Base-by-base conservation (phyloP, 1,140 invertebrate species). In the Heterodera carotae region DNA sequence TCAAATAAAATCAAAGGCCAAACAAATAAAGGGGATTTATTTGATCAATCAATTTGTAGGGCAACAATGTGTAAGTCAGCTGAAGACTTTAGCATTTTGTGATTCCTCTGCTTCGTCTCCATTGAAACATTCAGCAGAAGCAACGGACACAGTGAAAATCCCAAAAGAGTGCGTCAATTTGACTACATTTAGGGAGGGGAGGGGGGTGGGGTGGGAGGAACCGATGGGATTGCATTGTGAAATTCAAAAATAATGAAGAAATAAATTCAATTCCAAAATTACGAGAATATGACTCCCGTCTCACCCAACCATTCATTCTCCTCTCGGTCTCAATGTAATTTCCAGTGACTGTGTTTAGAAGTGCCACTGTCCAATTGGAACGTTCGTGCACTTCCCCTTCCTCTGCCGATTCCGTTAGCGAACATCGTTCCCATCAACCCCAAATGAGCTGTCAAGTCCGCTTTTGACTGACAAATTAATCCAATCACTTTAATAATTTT, bases 381-480 rank as follows among this genome's bases (percentile, higher is more conserved):
- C 36, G 36, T 48, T 67, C 48, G 5, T 33, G 62, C 15, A 39
- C 59, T 48, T 36, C 34, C 25, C 36, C n/a, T 53, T 68, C 29
- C 75, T 67, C 75, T 15, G 60, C 25, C n/a, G 31, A 25, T 39
- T 56, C 36, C 64, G 29, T 27, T 12, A 25, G 8, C 15, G 64
- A 77, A 59, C 73, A 78, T 0, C 76, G 64, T 15, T 33, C 22
- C 31, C 76, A 78, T 66, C 69, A 75, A 22, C 25, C 59, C 8
- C 77, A 78, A 67, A 25, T 76, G 29, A 79, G 34, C 53, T 78
- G 78, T 31, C 78, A 79, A 29, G 43, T 70, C 22, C n/a, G 34
- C 60, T 31, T 33, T 53, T 53, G 10, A 3, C 18, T 53, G 10
- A 15, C 4, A 22, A 18, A n/a, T n/a, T n/a, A n/a, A n/a, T n/a